Percentiles rank a stretch among this genome's conserved stretches.
phyloP scores from a whole-genome alignment of 64 coral and sea anemone genomes.

The Anthopleura sola region DNA sequence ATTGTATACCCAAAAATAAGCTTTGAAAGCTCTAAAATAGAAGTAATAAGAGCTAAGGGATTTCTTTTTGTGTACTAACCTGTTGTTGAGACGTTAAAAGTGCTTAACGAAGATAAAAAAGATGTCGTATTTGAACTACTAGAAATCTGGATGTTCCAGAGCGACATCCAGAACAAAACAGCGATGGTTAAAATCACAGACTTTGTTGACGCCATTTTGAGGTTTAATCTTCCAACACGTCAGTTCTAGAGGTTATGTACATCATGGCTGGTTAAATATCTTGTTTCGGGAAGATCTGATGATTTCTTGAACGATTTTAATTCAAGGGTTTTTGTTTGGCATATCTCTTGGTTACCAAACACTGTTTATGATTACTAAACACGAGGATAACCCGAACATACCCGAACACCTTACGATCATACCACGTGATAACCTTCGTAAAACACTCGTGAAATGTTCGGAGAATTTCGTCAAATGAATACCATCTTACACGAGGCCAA shows the following conservation, averaged over 20 bases:
- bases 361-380: not conserved
- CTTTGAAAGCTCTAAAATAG: not conserved
- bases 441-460: not conserved
- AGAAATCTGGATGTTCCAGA: not conserved
- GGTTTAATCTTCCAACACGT: not conserved
- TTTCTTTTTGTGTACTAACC: not conserved
- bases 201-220: not conserved
- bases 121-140: not conserved
- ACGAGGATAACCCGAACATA: not conserved
- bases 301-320: not conserved
- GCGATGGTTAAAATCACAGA: not conserved
- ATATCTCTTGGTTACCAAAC: slow-evolving; percentile 1
- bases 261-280: not conserved
- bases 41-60: not conserved
- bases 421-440: not conserved
- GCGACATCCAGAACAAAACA: not conserved
- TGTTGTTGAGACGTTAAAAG: not conserved
- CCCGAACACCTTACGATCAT: not conserved
- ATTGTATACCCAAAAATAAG: no score
- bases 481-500: not conserved
- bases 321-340: not conserved
- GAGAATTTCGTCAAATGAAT: not conserved
- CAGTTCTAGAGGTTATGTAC: not conserved
- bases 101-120: not conserved
- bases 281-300: not conserved